These are phyloP conservation scores for Lithobates pipiens DNA, from an alignment of 2,797 vertebrate species.

Conservation along the genomic window DNA sequence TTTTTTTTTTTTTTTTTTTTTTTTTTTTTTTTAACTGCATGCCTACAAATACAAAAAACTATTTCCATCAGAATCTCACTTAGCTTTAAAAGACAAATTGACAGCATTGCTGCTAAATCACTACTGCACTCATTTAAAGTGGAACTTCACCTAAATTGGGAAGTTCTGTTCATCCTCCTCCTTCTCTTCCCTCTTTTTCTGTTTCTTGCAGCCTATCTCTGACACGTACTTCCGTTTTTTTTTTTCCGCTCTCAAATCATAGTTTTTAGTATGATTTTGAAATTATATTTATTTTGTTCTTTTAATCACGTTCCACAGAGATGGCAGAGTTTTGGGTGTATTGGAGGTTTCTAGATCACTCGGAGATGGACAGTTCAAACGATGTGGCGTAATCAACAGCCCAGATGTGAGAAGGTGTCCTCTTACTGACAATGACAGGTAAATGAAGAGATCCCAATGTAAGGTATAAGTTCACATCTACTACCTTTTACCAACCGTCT, in stretches of 20 bases:
- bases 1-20: neutral
- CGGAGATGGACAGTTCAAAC: conserved; percentile 96
- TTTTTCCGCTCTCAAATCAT: neutral
- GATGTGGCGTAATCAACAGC: conserved; percentile 90
- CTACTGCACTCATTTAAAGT: neutral
- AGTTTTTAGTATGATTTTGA: neutral
- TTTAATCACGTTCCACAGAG: conserved; percentile 71
- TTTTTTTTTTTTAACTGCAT: neutral
- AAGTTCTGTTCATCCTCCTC: too few species aligned
- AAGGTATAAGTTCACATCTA: neutral
- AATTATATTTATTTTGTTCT: neutral
- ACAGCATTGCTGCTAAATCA: conserved; percentile 3
- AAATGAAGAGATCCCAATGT: conserved; percentile 36
- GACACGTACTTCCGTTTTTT: too few species aligned
- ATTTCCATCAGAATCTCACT: neutral
- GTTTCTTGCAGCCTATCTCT: too few species aligned
- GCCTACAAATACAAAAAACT: neutral
- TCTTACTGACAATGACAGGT: conserved; percentile 89
- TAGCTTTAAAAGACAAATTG: neutral
- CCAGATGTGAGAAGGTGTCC: conserved; percentile 91
- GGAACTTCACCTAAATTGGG: too few species aligned
- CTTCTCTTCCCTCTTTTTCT: too few species aligned
- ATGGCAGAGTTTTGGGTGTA: conserved; percentile 90
- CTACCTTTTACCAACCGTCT: neutral
- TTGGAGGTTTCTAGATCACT: conserved; percentile 96